Conservation (phyloP, 2,888 invertebrate species). For the Diplolepis rosae region DNA sequence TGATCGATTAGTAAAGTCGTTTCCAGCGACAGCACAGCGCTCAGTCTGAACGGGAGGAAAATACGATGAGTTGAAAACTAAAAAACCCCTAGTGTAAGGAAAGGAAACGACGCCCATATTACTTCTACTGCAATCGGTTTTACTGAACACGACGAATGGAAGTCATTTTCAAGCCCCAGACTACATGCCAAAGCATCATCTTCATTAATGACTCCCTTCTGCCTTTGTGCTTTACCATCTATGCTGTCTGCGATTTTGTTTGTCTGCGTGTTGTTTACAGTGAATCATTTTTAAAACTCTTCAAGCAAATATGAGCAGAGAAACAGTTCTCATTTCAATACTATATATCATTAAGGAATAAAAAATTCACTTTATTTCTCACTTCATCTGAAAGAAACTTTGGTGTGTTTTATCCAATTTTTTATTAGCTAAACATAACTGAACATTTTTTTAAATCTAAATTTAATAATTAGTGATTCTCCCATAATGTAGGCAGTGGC, state of each 20-base stretch:
- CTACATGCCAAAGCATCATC: constrained; percentile 58
- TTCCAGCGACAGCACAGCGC: constrained; percentile 32
- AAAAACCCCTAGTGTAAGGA: constrained; percentile 20
- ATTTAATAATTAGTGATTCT: too few species aligned
- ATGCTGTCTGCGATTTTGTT: background rate
- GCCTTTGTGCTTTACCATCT: constrained; percentile 7
- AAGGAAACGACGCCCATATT: constrained; percentile 46
- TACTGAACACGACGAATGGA: constrained; percentile 51
- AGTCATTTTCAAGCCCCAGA: constrained; percentile 59
- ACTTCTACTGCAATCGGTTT: constrained; percentile 58
- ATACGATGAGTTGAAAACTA: constrained; percentile 30
- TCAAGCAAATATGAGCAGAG: background rate
- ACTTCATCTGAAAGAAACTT: too few species aligned
- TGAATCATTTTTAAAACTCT: constrained; percentile 1
- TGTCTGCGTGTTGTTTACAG: constrained; percentile 23
- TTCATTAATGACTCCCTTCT: constrained; percentile 65
- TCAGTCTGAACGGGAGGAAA: constrained; percentile 6
- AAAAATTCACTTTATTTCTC: too few species aligned
- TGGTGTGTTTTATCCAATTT: too few species aligned
- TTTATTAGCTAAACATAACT: too few species aligned
- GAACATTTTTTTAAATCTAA: too few species aligned
- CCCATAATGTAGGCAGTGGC: too few species aligned
- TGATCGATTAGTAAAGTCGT: constrained; percentile 58
- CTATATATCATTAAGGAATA: too few species aligned
- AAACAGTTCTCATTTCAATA: too few species aligned